Percentiles rank a stretch among this genome's conserved stretches.
These are phyloP conservation scores for Megamerina dolium DNA, from an alignment of 2,888 invertebrate genomes.

Conservation along the genomic window DNA sequence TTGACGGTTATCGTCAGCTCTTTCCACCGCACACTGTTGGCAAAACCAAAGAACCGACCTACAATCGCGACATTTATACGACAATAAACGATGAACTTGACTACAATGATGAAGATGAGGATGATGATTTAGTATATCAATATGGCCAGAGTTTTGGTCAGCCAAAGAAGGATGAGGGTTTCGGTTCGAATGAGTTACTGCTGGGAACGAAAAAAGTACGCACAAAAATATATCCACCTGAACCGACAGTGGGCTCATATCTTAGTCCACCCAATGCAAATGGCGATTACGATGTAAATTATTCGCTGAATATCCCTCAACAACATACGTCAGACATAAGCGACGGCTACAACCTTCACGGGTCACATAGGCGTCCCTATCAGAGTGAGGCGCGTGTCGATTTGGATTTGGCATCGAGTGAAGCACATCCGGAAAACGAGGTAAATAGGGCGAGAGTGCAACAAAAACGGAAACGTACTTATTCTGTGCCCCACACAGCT, in stretches of 20 bases:
- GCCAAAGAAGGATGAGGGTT: slow-evolving; percentile 16
- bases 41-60: slow-evolving; percentile 14
- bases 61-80: slow-evolving; percentile 25
- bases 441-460: slow-evolving; percentile 37
- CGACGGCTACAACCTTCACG: slow-evolving; percentile 8
- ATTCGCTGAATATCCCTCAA: slow-evolving; percentile 1
- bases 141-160: slow-evolving; percentile 22
- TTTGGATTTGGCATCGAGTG: slow-evolving; percentile 38
- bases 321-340: neutral
- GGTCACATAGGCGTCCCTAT: slow-evolving; percentile 23
- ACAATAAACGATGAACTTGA: slow-evolving; percentile 39
- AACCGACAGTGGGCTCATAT: slow-evolving; percentile 40
- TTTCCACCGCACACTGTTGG: slow-evolving; percentile 37
- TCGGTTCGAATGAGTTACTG: slow-evolving; percentile 34
- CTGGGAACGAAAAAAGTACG: slow-evolving; percentile 34
- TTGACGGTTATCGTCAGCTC: slow-evolving; percentile 67
- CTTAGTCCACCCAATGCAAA: slow-evolving; percentile 42
- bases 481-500: slow-evolving; percentile 40
- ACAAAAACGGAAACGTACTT: slow-evolving; percentile 45
- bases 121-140: slow-evolving; percentile 29
- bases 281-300: slow-evolving; percentile 29
- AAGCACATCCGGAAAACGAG: slow-evolving; percentile 40
- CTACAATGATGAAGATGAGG: slow-evolving; percentile 40
- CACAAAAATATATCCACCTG: slow-evolving; percentile 28
- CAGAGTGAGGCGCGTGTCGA: slow-evolving; percentile 39